Percentiles rank a stretch among this genome's conserved stretches.
These are phyloP conservation scores for Linnaemya vulpina DNA, from an alignment of 2,888 invertebrate genomes.

Conservation along the genomic window DNA sequence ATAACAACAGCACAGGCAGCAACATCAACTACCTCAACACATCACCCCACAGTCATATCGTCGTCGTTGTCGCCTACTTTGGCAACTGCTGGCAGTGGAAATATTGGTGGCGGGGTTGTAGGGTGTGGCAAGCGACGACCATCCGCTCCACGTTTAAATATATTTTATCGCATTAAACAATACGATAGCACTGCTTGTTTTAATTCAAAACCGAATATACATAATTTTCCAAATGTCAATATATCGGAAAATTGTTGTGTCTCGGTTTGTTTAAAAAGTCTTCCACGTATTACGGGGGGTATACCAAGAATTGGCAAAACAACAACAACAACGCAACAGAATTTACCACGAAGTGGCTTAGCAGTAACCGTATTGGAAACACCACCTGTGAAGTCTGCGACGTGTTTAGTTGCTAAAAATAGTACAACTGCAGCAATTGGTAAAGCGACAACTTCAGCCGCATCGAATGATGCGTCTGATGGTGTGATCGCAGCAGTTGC, in stretches of 20 bases:
- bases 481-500: neutral
- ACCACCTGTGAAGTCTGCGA: conserved; percentile 46
- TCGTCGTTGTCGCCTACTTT: conserved; percentile 11
- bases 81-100: conserved; percentile 29
- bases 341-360: conserved; percentile 68
- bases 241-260: conserved; percentile 81
- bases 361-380: conserved; percentile 57
- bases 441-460: conserved; percentile 47
- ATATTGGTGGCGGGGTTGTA: neutral
- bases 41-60: conserved; percentile 33
- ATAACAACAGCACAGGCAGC: conserved; percentile 60
- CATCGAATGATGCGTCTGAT: conserved; percentile 39
- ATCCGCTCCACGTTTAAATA: conserved; percentile 80
- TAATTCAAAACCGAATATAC: conserved; percentile 82
- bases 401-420: conserved; percentile 40
- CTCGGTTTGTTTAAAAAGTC: conserved; percentile 86
- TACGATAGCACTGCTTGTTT: conserved; percentile 81
- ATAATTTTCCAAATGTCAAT: conserved; percentile 83
- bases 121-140: conserved; percentile 53
- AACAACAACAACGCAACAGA: conserved; percentile 55
- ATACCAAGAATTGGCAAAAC: conserved; percentile 85
- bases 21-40: conserved; percentile 48
- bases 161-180: conserved; percentile 82
- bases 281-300: conserved; percentile 89
- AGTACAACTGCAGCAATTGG: conserved; percentile 4